Evolutionary conservation across 1,140 invertebrate species (phyloP).

Genomic region (Hormaphis cornu): DNA sequence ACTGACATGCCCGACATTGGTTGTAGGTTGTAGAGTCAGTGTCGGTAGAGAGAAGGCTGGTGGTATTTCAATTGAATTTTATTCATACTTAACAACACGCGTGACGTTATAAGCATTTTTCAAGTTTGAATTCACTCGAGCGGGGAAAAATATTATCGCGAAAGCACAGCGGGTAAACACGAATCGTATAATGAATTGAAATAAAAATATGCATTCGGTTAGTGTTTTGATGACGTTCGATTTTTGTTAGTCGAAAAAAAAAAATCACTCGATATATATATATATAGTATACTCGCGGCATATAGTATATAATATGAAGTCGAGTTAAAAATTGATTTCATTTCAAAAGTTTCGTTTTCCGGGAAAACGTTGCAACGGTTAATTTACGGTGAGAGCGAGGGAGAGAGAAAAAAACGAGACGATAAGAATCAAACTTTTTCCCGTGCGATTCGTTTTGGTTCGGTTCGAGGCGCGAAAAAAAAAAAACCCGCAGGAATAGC

Average conservation of each 20-base stretch:
- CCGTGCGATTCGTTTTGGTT: no score
- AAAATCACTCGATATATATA: no score
- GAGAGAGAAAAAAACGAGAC: not conserved
- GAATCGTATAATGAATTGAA: no score
- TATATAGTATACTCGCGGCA: no score
- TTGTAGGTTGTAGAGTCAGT: no score
- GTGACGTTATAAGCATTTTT: not conserved
- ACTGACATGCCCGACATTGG: no score
- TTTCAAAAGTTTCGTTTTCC: not conserved
- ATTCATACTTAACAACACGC: not conserved
- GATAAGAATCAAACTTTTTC: not conserved
- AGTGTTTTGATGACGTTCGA: not conserved
- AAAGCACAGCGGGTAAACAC: not conserved
- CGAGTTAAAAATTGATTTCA: no score
- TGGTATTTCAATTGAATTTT: not conserved
- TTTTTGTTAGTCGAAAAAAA: not conserved
- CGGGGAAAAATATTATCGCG: not conserved
- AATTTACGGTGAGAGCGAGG: no score
- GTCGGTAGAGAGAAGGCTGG: not conserved
- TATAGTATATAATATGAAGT: no score
- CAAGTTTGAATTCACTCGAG: not conserved
- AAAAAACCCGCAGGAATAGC: no score
- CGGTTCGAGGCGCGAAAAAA: no score
- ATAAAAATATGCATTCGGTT: not conserved
- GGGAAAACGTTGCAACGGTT: not conserved